Evolutionary conservation across 1,140 invertebrate genomes (phyloP), one percentile per base, ranked within the genome.

Genomic region (Akabosia matsudoensis): DNA sequence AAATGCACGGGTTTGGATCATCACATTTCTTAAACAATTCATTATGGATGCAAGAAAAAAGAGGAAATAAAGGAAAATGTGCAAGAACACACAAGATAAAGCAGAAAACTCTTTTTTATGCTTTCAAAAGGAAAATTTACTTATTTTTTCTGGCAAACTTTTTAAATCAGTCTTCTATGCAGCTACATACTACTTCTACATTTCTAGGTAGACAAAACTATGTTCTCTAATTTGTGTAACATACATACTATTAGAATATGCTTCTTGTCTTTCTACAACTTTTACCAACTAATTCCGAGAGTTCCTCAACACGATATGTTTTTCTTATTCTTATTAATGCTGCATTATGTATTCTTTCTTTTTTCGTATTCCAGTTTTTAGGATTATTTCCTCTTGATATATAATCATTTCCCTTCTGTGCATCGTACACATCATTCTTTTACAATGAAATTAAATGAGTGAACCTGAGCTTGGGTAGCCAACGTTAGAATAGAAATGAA

Each of bases 401-500:
- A 56, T 56, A 56, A 56, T 22, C 10, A 56, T 56, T 56, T 56
- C 54, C 54, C 54, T 56, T 56, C 18, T 56, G 54, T 56, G 54
- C 54, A 56, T 56, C 24, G 54, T 22, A 56, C 24, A 56, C 54
- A 56, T 56, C 54, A 16, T 56, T 56, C 54, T 56, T 56, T 56
- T 24, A 56, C 54, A 56, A 56, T 56, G 54, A 56, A 56, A 56
- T 16, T 56, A 24, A 56, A 56, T 10, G 54, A 56, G 54, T 24
- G 54, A 56, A 16, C 54, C 54, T 56, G 54, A 56, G n/a, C 54
- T n/a, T n/a, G n/a, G n/a, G n/a, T n/a, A n/a, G n/a, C n/a, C n/a
- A n/a, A n/a, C n/a, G n/a, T n/a, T n/a, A 56, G 54, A 18, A 18
- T 10, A 45, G 37, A 45, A 45, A 7, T 10, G 37, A 7, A 45